A percentile compares a stretch with the other conserved stretches of the same genome.
These are phyloP conservation scores for Pemphredon lugubris DNA, from an alignment of 2,888 invertebrate species.

Conservation along the genomic window DNA sequence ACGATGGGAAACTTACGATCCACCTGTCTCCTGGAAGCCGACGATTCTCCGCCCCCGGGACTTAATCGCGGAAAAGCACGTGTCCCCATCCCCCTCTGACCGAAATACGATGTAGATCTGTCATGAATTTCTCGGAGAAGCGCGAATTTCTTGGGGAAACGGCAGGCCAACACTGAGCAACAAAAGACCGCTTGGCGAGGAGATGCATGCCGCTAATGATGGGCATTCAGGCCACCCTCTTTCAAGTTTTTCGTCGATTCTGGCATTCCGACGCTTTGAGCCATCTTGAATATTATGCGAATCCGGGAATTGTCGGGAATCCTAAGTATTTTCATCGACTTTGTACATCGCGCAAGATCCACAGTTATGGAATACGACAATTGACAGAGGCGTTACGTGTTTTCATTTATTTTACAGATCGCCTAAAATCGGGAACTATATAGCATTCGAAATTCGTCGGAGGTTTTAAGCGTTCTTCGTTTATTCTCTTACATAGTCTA, in stretches of 20 bases:
- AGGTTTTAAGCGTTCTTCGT: too few species aligned
- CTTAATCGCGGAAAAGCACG: conserved; percentile 24
- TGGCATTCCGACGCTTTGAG: conserved; percentile 5
- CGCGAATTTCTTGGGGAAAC: conserved; percentile 16
- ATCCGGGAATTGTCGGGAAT: too few species aligned
- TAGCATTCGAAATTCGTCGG: too few species aligned
- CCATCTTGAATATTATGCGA: conserved; percentile 12
- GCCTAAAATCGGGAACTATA: too few species aligned
- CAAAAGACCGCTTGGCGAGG: not conserved
- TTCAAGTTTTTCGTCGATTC: conserved; percentile 8
- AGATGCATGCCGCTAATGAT: conserved; percentile 14
- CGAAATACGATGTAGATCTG: conserved; percentile 2
- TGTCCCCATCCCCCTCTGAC: not conserved
- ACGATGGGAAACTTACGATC: conserved; percentile 20
- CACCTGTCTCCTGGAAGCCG: not conserved
- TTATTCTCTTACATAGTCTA: too few species aligned
- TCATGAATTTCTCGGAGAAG: conserved; percentile 11
- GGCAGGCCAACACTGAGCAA: not conserved
- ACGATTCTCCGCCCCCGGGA: not conserved
- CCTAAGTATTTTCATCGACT: too few species aligned
- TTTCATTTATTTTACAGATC: too few species aligned
- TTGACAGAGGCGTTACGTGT: too few species aligned
- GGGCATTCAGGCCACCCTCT: conserved; percentile 13
- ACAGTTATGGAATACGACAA: too few species aligned
- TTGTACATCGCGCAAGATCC: too few species aligned